Base-by-base conservation (phyloP, 2,797 vertebrate species). In the Silurus aristotelis region DNA sequence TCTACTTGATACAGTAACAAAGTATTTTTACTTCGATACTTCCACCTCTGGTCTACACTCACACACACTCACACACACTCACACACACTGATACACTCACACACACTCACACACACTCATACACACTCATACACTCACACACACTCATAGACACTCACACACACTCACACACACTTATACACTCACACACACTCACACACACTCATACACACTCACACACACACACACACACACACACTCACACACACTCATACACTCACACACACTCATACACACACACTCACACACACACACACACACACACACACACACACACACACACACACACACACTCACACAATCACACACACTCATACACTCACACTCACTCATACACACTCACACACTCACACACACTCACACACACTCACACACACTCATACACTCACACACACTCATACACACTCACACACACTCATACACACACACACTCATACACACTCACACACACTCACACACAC, bases 161-260 rank as follows among this genome's bases (percentile, higher is more conserved):
- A 55, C 71, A 61, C 71, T 38, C 70, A 75, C 70, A 64, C 48
- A 38, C 58, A 63, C 46, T n/a, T n/a, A n/a, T n/a, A 46, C 56
- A 79, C 27, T 22, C 31, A 43, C 20, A 64, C 60, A 64, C 58
- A 64, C 78, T 19, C 63, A 52, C 64, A 68, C 31, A 31, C 31
- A 31, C 31, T 3, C 31, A 31, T n/a, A n/a, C n/a, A 60, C 46
- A 27, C 15, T 38, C 64, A 82, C 55, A 71, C 9, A 38, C 20
- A 20, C 58, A 82, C 48, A 60, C 80, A 83, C 7, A n/a, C n/a
- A 75, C 55, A 55, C 71, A 61, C 71, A 52, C 70, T 67, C 70
- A 64, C 48, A 38, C 58, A 63, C 46, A 46, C 56, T n/a, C n/a
- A n/a, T n/a, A n/a, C n/a, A n/a, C n/a, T n/a, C n/a, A n/a, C n/a